phyloP scores from a whole-genome alignment of 2,888 invertebrate species.

The Coenonympha glycerion region DNA sequence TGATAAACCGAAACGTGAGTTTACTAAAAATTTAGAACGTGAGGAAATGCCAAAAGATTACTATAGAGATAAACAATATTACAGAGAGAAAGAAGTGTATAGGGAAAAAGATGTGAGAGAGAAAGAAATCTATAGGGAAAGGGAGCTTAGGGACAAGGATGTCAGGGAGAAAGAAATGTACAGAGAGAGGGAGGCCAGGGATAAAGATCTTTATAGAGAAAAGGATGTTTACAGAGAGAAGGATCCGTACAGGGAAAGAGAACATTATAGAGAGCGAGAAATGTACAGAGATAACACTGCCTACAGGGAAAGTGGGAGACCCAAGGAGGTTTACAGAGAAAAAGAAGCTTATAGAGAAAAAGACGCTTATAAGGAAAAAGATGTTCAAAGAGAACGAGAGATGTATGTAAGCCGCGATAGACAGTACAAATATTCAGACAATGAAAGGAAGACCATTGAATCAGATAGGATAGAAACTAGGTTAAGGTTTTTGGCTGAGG shows the following conservation, averaged over 20 bases:
- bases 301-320: slow-evolving; percentile 47
- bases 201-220: slow-evolving; percentile 44
- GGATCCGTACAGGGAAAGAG: slow-evolving; percentile 63
- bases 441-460: slow-evolving; percentile 56
- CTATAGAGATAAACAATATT: slow-evolving; percentile 68
- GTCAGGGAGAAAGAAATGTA: slow-evolving; percentile 52
- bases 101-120: slow-evolving; percentile 42
- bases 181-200: slow-evolving; percentile 52
- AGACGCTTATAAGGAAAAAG: slow-evolving; percentile 59
- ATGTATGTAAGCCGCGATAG: slow-evolving; percentile 53
- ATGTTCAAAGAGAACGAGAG: slow-evolving; percentile 51
- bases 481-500: slow-evolving; percentile 56
- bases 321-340: slow-evolving; percentile 53
- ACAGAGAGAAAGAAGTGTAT: slow-evolving; percentile 51
- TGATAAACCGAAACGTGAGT: slow-evolving; percentile 62
- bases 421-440: slow-evolving; percentile 58
- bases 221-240: slow-evolving; percentile 61
- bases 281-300: slow-evolving; percentile 47
- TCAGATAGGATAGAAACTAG: slow-evolving; percentile 62
- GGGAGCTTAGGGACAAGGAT: slow-evolving; percentile 57
- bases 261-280: slow-evolving; percentile 56
- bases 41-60: slow-evolving; percentile 68
- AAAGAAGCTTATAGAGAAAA: slow-evolving; percentile 51
- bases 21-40: slow-evolving; percentile 55
- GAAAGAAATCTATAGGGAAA: slow-evolving; percentile 55